phyloP scores from a whole-genome alignment of 2,797 vertebrate genomes.

The Silurus aristotelis region DNA sequence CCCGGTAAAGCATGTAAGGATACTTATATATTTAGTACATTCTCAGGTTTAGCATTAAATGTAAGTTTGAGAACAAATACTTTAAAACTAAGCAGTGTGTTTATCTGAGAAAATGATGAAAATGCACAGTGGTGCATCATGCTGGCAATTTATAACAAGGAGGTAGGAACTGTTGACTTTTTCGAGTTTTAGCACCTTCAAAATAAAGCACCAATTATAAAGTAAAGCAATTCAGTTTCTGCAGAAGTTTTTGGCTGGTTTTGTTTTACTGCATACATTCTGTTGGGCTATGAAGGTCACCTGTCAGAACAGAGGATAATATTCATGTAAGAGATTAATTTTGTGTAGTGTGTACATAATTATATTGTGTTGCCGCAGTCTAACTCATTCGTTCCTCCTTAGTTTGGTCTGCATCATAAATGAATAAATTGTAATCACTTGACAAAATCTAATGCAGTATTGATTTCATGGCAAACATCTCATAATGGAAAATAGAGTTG shows the following conservation, averaged over 20 bases:
- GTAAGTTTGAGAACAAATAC: neutral
- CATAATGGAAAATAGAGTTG: neutral
- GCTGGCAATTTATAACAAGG: neutral
- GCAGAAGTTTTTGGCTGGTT: neutral
- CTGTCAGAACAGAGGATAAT: constrained; percentile 1
- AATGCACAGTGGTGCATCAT: neutral
- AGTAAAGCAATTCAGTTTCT: constrained; percentile 31
- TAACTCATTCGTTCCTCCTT: neutral
- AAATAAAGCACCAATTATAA: constrained; percentile 28
- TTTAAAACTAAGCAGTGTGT: neutral
- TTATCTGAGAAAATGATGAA: neutral
- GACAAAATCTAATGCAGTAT: neutral
- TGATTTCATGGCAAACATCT: neutral
- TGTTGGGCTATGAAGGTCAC: constrained; percentile 6
- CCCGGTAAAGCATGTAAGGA: neutral
- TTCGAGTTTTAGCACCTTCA: neutral
- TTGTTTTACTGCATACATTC: constrained; percentile 30
- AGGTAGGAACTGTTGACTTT: constrained; percentile 11
- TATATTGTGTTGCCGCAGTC: neutral
- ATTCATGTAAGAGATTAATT: neutral
- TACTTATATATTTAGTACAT: neutral
- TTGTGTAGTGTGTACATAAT: neutral
- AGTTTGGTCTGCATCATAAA: neutral
- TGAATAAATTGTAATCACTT: neutral
- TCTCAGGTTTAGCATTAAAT: neutral